Percentiles rank a stretch among this genome's conserved stretches.
Evolutionary conservation across 2,888 invertebrate genomes (phyloP).

Genomic region (Melikaiella ostensackeni): DNA sequence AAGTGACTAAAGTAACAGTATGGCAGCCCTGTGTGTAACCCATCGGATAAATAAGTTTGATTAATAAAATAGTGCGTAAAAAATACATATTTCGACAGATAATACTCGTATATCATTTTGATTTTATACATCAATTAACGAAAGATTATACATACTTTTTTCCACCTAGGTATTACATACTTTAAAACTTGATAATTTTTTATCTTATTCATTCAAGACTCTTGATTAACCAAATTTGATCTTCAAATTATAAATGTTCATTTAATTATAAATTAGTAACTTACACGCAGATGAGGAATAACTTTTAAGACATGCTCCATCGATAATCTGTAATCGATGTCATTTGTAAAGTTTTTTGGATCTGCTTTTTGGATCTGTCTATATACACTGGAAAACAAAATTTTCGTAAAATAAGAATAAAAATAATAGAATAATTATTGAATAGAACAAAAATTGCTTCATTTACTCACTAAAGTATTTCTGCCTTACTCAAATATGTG

Average conservation of each 20-base stretch:
- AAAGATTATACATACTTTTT: too few relatives aligned
- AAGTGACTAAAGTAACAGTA: too few relatives aligned
- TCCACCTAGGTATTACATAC: too few relatives aligned
- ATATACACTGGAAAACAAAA: conserved; percentile 63
- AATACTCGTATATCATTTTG: too few relatives aligned
- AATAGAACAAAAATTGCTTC: background rate
- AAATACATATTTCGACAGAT: too few relatives aligned
- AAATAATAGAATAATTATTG: background rate
- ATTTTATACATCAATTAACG: too few relatives aligned
- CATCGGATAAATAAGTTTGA: too few relatives aligned
- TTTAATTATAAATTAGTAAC: background rate
- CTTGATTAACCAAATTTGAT: background rate
- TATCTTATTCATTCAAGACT: background rate
- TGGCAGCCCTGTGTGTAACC: too few relatives aligned
- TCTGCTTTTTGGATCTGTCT: conserved; percentile 79
- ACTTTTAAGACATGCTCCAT: background rate
- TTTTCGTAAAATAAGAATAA: background rate
- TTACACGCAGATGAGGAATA: conserved; percentile 24
- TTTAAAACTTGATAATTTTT: background rate
- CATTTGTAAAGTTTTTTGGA: conserved; percentile 81
- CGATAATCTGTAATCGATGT: conserved; percentile 9
- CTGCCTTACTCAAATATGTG: conserved; percentile 82
- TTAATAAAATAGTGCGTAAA: too few relatives aligned
- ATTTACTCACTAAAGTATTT: conserved; percentile 76
- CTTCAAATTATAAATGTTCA: background rate